Evolutionary conservation across 2,113 vertebrate species (phyloP).

Genomic region (Etia nguti): DNA sequence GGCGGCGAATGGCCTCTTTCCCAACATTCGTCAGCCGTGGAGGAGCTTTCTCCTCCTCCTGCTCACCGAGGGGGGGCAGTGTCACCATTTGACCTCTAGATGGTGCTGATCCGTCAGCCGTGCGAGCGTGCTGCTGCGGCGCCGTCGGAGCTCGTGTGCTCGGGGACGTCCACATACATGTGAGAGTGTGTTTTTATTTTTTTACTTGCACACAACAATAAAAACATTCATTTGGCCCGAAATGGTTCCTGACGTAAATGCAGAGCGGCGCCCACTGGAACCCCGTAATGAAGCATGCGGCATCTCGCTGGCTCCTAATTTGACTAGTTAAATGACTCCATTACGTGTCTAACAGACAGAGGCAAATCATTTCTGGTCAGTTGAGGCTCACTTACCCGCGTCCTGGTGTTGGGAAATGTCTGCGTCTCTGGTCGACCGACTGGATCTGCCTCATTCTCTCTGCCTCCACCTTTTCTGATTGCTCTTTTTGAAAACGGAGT

Average conservation of each 20-base stretch:
- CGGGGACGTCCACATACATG: neutral
- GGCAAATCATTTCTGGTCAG: slow-evolving; percentile 99
- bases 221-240: slow-evolving; percentile 99
- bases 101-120: slow-evolving; percentile 84
- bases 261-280: slow-evolving; percentile 98
- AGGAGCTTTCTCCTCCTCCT: neutral
- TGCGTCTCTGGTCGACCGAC: slow-evolving; percentile 50
- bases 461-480: slow-evolving; percentile 66
- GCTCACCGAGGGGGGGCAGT: neutral
- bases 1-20: neutral
- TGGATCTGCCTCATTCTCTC: slow-evolving; percentile 58
- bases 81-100: slow-evolving; percentile 78
- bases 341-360: slow-evolving; percentile 99
- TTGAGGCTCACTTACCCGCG: slow-evolving; percentile 98
- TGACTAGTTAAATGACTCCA: slow-evolving; percentile 99
- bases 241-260: slow-evolving; percentile 99
- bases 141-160: slow-evolving; percentile 18
- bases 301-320: slow-evolving; percentile 98
- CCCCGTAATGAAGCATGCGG: slow-evolving; percentile 99
- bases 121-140: slow-evolving; percentile 4
- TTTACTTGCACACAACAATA: slow-evolving; percentile 83
- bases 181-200: slow-evolving; percentile 48
- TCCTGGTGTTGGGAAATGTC: slow-evolving; percentile 77
- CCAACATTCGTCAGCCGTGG: neutral
- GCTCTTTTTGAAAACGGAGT: slow-evolving; percentile 4